phyloP scores from a whole-genome alignment of 2,113 vertebrate species.

The Larimichthys crocea region DNA sequence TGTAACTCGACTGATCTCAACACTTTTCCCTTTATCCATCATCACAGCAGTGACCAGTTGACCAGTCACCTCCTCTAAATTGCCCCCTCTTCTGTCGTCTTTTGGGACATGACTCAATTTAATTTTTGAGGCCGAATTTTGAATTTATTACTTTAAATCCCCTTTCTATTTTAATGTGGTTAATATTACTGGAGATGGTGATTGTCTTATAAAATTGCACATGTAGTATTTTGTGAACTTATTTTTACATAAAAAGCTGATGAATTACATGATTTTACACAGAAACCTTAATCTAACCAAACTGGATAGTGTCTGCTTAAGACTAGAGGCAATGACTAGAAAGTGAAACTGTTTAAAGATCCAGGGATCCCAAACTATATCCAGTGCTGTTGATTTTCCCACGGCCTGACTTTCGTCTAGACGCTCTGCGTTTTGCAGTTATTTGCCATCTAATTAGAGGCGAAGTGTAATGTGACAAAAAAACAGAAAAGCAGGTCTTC shows the following conservation, averaged over 20 bases:
- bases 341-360: background rate
- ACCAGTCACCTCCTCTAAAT: conserved; percentile 20
- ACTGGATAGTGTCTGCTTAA: background rate
- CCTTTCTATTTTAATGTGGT: background rate
- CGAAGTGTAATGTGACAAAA: conserved; percentile 47
- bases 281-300: background rate
- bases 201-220: background rate
- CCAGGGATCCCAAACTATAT: background rate
- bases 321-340: background rate
- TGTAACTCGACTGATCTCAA: background rate
- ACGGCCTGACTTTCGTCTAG: conserved; percentile 23
- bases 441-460: conserved; percentile 57
- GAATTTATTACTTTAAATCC: background rate
- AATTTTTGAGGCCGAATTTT: background rate
- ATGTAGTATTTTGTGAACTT: background rate
- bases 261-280: background rate
- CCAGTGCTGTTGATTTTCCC: conserved; percentile 42
- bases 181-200: background rate
- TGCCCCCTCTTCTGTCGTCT: conserved; percentile 30
- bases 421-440: conserved; percentile 25
- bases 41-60: conserved; percentile 12
- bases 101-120: background rate
- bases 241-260: background rate
- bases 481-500: background rate
- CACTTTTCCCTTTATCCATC: background rate